Percentiles rank a stretch among this genome's conserved stretches.
Evolutionary conservation across 2,888 invertebrate species (phyloP).

Genomic region (Griposia aprilina): DNA sequence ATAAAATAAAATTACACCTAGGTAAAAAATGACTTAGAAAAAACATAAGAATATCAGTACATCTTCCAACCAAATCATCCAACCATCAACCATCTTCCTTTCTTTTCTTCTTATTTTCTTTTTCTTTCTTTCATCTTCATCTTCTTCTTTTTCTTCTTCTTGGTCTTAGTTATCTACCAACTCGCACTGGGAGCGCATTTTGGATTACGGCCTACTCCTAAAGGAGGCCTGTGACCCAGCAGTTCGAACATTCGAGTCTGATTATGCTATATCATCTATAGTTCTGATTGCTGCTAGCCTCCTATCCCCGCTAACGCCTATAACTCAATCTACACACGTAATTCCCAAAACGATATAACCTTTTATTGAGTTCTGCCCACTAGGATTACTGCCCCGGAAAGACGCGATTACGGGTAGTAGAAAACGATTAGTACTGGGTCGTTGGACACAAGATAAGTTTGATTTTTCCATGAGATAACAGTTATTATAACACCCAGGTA

Average conservation of each 20-base stretch:
- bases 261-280: too few relatives aligned
- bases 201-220: not conserved
- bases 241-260: not conserved
- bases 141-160: too few relatives aligned
- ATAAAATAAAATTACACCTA: too few relatives aligned
- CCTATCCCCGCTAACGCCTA: not conserved
- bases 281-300: too few relatives aligned
- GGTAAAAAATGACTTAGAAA: too few relatives aligned
- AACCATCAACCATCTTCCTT: too few relatives aligned
- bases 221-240: not conserved
- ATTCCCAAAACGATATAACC: conserved; percentile 42
- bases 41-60: too few relatives aligned
- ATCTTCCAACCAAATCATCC: too few relatives aligned
- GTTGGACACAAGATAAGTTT: not conserved
- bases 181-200: not conserved
- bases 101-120: too few relatives aligned
- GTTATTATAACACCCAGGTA: conserved; percentile 2
- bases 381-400: conserved; percentile 32
- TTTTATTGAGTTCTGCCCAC: conserved; percentile 45
- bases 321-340: not conserved
- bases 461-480: not conserved
- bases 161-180: too few relatives aligned
- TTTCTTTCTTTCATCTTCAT: too few relatives aligned
- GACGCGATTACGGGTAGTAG: conserved; percentile 12
- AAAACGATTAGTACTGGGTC: conserved; percentile 20